phyloP scores from a whole-genome alignment of 2,888 invertebrate genomes.

The Apantesis nais region DNA sequence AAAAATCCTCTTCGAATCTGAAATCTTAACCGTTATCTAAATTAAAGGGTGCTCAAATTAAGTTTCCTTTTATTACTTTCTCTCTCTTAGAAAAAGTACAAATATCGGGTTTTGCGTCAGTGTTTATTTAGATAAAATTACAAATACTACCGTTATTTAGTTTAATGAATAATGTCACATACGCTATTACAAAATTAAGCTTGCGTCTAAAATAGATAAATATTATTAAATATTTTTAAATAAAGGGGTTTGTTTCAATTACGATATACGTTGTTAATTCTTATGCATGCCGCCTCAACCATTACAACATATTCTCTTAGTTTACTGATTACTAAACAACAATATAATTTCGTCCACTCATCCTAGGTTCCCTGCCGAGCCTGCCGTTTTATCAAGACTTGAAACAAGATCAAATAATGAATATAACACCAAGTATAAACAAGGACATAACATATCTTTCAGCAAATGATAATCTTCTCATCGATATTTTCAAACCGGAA shows the following conservation, averaged over 20 bases:
- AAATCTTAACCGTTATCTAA: neutral
- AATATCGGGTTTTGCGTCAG: neutral
- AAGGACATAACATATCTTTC: slow-evolving; percentile 38
- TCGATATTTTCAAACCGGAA: slow-evolving; percentile 28
- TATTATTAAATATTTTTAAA: slow-evolving; percentile 41
- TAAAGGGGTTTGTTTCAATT: slow-evolving; percentile 25
- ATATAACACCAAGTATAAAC: slow-evolving; percentile 37
- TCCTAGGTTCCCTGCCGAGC: slow-evolving; percentile 72
- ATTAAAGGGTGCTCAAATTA: neutral
- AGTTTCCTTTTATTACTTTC: neutral
- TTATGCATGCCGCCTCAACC: slow-evolving; percentile 22
- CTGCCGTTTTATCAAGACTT: slow-evolving; percentile 66
- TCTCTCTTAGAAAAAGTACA: slow-evolving; percentile 1
- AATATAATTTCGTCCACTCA: slow-evolving; percentile 63
- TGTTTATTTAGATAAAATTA: neutral
- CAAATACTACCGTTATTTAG: neutral
- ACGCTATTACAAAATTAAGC: no score
- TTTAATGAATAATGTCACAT: neutral
- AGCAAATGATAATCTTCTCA: slow-evolving; percentile 30
- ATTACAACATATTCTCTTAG: slow-evolving; percentile 10
- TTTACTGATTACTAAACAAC: slow-evolving; percentile 37
- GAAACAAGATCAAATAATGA: slow-evolving; percentile 56
- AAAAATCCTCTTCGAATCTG: neutral
- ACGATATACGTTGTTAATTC: slow-evolving; percentile 20
- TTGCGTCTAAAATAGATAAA: neutral